Conservation (phyloP, 2,113 vertebrate genomes). For the Galbula dea region DNA sequence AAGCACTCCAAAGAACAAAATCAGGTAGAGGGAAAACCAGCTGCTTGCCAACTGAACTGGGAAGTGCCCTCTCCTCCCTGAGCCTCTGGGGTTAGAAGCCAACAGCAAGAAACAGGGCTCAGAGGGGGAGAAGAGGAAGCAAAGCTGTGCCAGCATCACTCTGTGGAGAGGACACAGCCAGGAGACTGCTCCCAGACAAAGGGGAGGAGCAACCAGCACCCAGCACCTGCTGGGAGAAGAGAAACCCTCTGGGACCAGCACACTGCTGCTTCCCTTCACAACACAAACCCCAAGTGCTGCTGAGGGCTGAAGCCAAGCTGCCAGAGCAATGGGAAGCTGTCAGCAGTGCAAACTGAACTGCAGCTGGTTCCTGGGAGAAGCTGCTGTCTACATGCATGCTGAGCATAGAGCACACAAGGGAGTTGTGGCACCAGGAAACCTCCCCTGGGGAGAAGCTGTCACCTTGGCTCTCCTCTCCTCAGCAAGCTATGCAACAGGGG, state of each 20-base stretch:
- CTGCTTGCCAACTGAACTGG: neutral
- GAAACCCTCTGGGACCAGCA: neutral
- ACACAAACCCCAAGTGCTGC: neutral
- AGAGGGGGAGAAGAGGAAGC: neutral
- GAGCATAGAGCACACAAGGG: neutral
- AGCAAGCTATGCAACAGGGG: neutral
- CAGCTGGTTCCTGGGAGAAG: neutral
- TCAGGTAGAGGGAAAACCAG: neutral
- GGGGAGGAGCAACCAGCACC: too few species aligned
- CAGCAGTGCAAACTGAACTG: neutral
- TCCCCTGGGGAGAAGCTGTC: neutral
- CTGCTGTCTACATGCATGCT: neutral
- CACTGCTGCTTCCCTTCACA: neutral
- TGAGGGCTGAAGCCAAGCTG: neutral
- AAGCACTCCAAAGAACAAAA: neutral
- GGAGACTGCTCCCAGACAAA: too few species aligned
- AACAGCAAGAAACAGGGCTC: neutral
- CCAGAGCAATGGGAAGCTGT: too few species aligned
- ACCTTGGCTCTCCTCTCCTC: neutral
- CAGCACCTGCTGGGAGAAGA: neutral
- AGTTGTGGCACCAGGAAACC: neutral
- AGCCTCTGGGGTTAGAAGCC: neutral
- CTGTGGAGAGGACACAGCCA: neutral
- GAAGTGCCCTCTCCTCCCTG: neutral
- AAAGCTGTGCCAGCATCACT: neutral